A percentile compares a stretch with the other conserved stretches of the same genome.
phyloP scores from a whole-genome alignment of 2,113 vertebrate genomes.

The Xenus cinereus region DNA sequence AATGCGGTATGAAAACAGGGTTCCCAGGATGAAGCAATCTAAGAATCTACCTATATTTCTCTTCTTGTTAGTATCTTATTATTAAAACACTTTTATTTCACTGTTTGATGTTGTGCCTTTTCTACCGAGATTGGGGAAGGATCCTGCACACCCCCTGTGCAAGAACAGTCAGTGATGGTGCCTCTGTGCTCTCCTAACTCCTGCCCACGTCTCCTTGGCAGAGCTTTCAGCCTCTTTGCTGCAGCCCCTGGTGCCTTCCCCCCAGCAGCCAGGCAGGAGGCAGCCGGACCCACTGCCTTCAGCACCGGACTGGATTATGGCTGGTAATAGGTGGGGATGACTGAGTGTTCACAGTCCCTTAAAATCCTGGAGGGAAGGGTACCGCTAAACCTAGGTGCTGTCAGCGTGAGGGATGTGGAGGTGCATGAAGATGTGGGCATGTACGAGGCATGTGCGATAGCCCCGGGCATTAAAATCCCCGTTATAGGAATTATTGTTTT shows the following conservation, averaged over 20 bases:
- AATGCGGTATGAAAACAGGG: not conserved
- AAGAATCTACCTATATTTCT: not conserved
- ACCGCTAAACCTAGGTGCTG: not conserved
- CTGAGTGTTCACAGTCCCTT: not conserved
- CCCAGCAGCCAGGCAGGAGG: not conserved
- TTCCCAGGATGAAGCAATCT: not conserved
- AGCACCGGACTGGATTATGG: not conserved
- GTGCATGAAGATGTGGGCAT: rapidly evolving
- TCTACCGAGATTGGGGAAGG: not conserved
- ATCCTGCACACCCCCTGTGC: not conserved
- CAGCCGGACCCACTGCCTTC: not conserved
- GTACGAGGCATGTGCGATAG: too few species aligned
- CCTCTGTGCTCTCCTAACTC: not conserved
- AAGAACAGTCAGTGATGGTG: not conserved
- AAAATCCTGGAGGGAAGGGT: not conserved
- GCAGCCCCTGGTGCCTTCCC: not conserved
- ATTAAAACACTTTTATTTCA: not conserved
- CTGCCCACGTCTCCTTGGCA: not conserved
- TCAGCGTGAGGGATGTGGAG: not conserved
- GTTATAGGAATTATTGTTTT: not conserved
- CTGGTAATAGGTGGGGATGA: too few species aligned
- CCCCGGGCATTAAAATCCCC: not conserved
- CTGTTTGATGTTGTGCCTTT: not conserved
- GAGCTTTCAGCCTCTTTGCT: not conserved
- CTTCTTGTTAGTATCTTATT: not conserved